Conservation (phyloP, 2,113 vertebrate genomes). For the Toxotes jaculatrix region DNA sequence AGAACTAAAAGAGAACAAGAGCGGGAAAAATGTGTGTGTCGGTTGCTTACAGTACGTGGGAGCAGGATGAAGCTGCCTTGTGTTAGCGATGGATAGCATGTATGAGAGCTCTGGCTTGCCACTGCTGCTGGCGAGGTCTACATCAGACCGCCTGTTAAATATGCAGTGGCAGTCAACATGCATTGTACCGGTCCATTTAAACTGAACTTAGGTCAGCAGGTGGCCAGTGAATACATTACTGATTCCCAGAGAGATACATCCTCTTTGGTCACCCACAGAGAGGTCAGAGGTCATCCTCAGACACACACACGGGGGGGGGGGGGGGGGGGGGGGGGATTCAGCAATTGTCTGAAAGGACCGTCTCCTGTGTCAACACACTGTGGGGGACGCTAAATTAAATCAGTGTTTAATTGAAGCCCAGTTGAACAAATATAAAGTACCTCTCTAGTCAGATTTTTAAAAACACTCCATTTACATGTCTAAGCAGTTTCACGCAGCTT, state of each 20-base stretch:
- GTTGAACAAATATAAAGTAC: too few relatives aligned
- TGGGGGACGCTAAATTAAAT: too few relatives aligned
- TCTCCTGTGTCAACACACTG: too few relatives aligned
- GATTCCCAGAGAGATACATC: not conserved
- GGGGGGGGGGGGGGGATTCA: too few relatives aligned
- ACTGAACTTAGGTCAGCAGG: slow-evolving; percentile 36
- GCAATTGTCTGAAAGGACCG: too few relatives aligned
- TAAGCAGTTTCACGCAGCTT: too few relatives aligned
- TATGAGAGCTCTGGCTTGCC: not conserved
- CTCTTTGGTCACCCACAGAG: not conserved
- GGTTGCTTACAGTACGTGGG: not conserved
- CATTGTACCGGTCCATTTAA: slow-evolving; percentile 31
- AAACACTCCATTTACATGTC: too few relatives aligned
- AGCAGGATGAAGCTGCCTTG: not conserved
- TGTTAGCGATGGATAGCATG: not conserved
- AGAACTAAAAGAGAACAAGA: not conserved
- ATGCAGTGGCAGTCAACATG: slow-evolving; percentile 6
- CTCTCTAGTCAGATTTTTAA: too few relatives aligned
- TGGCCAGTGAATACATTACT: slow-evolving; percentile 15
- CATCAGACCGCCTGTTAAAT: slow-evolving; percentile 34
- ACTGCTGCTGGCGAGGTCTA: slow-evolving; percentile 14
- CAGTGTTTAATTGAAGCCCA: too few relatives aligned
- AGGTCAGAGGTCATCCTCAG: slow-evolving; percentile 5
- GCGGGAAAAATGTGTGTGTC: not conserved
- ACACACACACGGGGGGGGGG: not conserved